Conservation (phyloP, 2,797 vertebrate genomes). For the Characodon lateralis region DNA sequence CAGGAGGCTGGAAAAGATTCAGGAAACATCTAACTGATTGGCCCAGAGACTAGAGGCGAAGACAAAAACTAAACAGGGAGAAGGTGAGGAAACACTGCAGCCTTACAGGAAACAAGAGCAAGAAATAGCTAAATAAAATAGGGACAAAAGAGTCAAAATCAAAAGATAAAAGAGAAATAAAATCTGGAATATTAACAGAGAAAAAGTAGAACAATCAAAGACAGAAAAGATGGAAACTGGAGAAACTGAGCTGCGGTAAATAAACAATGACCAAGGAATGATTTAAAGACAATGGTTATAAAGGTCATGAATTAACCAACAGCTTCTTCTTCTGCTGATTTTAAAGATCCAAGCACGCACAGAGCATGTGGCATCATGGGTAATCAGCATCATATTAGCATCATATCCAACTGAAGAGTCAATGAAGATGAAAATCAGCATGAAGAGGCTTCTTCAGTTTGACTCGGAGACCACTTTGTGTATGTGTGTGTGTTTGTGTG, state of each 20-base stretch:
- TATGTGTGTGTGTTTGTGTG: background rate
- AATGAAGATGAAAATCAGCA: slow-evolving; percentile 40
- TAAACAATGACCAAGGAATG: background rate
- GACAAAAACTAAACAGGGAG: background rate
- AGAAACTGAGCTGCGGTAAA: too few species aligned
- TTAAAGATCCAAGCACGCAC: slow-evolving; percentile 33
- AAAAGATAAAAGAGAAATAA: background rate
- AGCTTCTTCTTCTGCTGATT: slow-evolving; percentile 57
- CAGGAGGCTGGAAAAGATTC: slow-evolving; percentile 35
- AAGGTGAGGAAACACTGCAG: background rate
- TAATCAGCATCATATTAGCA: slow-evolving; percentile 42
- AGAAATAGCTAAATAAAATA: too few species aligned
- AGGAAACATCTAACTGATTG: slow-evolving; percentile 16
- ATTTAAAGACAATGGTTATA: background rate
- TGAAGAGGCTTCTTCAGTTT: slow-evolving; percentile 39
- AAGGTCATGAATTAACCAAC: slow-evolving; percentile 44
- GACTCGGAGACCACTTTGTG: slow-evolving; percentile 5
- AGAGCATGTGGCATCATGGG: slow-evolving; percentile 50
- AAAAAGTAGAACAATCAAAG: background rate
- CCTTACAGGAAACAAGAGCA: background rate
- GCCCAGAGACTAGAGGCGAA: background rate
- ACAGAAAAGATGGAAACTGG: background rate
- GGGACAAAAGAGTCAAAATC: background rate
- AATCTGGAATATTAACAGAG: background rate
- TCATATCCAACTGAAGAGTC: slow-evolving; percentile 38